Evolutionary conservation across 1,140 invertebrate genomes (phyloP), one percentile per base, ranked within the genome.

Genomic region (Aethina tumida): DNA sequence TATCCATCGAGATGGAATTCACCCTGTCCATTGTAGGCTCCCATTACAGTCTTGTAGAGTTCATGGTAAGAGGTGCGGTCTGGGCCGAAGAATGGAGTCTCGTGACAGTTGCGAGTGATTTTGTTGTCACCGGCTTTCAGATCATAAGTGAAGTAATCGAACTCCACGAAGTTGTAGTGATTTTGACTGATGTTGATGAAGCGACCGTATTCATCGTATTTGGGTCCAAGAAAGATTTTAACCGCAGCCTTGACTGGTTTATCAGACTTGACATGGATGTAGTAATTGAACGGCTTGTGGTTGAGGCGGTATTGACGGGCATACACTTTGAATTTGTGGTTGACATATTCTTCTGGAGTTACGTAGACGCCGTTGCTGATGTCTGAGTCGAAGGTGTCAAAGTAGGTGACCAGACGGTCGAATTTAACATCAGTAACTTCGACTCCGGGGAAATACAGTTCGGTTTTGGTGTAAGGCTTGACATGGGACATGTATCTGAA

Each of bases 191-290:
- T 77, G 21, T 66, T 45, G 4, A 69, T 45, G 2, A 51, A 27
- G 28, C 67, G 64, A 5, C 68, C 69, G 39, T 71, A 59, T 35
- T 64, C 61, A 39, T 79, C 70, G 46, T 73, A 74, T 54, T 77
- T 80, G 3, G 79, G 80, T 32, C 75, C 79, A 18, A 83, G 46
- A 68, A 78, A 83, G 12, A 81, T 59, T 31, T 74, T 71, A 22
- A 82, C 59, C 22, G 68, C 58, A 1, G 65, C 73, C 25, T 73
- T 66, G 6, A 46, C 53, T 2, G 61, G 47, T 38, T 68, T 67
- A 0, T 77, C 69, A 42, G 68, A 70, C 39, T 66, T 68, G 31
- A 80, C 61, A 28, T 68, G 62, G 39, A 75, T 58, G 39, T 65
- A 71, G 39, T 76, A 70, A 41, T 60, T 71, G 69, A 75, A 85